Evolutionary conservation across 2,113 vertebrate genomes (phyloP), one percentile per base, ranked within the genome.

Genomic region (Indicator indicator): DNA sequence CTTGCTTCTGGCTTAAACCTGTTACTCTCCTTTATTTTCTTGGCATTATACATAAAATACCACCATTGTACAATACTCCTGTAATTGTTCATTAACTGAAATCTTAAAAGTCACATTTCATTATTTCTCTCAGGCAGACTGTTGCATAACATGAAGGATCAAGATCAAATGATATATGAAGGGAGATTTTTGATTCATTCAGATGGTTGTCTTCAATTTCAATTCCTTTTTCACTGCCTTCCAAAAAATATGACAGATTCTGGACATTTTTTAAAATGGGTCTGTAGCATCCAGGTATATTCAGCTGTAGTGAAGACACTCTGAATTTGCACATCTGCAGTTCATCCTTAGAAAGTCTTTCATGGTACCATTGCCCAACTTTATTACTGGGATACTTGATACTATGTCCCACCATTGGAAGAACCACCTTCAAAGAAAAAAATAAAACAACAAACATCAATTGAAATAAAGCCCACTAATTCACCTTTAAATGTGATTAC

Each of bases 141-240:
- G 99, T 99, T 48, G 99, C 99, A 4, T 99, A 99, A 97, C 99
- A 99, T 1, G 99, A 99, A 36, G 98, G 97, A 72, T 99, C 98
- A 73, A 99, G 98, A 91, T 98, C 97, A 82, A 99, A 99, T 67
- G 98, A 98, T 58, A 99, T 12, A 50, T 85, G 95, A 86, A 99
- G 98, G 62, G 92, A 92, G 14, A 89, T 60, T 86, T 86, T 13
- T 40, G 87, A 58, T 75, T 88, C 76, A 54, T 60, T 67, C 4
- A 28, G 27, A 20, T 44, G 50, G 19, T 32, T 82, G 69, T 63
- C 96, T 80, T 89, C 95, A 19, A 9, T 91, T 90, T 50, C 55
- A 17, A 46, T 59, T 64, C 70, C 75, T 38, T 59, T 36, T 89
- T 87, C 87, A 63, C 23, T 36, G 18, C 46, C 79, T 76, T 96